Evolutionary conservation across 2,888 invertebrate species (phyloP), one percentile per base, ranked within the genome.

Genomic region (Parnassius orleans): DNA sequence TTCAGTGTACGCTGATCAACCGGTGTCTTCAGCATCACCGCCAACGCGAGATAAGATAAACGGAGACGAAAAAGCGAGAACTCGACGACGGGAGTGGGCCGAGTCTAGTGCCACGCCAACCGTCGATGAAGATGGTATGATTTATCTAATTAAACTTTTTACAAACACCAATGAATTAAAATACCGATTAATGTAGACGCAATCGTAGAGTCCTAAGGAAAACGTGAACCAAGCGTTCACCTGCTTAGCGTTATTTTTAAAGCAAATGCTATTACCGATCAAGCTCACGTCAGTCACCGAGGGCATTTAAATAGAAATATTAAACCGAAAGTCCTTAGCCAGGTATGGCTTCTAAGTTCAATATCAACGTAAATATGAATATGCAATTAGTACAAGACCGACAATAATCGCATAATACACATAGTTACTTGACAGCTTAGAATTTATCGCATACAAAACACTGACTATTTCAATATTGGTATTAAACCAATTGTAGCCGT

Each of bases 21-120:
- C 94, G 24, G 94, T 95, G 53, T 95, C 95, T 64, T 95, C 95
- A 65, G 95, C 95, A 47, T 96, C 96, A 3, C 96, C 96, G 54
- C 96, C 96, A 53, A 96, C 96, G 24, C 89, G 96, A 67, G 96
- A 96, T 85, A 96, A 96, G 90, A 93, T 95, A 73, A 94, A 95
- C 74, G 94, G 94, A 46, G 95, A 95, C 72, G 95, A 95, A 84
- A 95, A 95, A 86, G 94, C 94, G 61, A 87, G 94, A 61, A 93
- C 89, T 1, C 81, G 93, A 2, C 86, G 93, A 73, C 78, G 93
- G 79, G 87, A 91, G 77, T 85, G 93, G 87, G 78, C 89, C n/a
- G 87, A 90, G 55, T 79, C 88, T 1, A 72, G 77, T 58, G 71
- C 80, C 15, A 69, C 83, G 9, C 69, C 85, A 12, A 72, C 75